A percentile compares a stretch with the other conserved stretches of the same genome.
Conservation (phyloP, 1,140 invertebrate genomes). For the Nephila pilipes region DNA sequence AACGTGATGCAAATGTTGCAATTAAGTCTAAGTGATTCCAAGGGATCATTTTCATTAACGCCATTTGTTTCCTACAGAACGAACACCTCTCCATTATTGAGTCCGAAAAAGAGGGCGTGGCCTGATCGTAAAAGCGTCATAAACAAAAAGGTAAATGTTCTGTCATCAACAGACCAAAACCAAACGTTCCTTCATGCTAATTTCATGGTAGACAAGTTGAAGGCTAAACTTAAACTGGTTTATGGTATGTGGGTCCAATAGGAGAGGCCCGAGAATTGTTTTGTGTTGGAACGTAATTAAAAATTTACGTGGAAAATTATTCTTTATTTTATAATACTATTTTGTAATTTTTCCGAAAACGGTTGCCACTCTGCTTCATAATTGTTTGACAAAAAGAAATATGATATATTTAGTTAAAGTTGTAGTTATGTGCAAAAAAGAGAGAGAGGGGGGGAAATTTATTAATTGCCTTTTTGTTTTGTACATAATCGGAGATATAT, state of each 20-base stretch:
- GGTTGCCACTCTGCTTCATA: too few species aligned
- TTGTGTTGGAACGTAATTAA: too few species aligned
- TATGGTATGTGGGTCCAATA: neutral
- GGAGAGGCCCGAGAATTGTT: too few species aligned
- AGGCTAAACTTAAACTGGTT: neutral
- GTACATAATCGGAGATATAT: too few species aligned
- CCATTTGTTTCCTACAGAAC: neutral
- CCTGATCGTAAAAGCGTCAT: neutral
- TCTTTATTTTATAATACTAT: too few species aligned
- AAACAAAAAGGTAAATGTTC: conserved; percentile 9
- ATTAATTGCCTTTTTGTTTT: too few species aligned
- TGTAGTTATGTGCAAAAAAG: too few species aligned
- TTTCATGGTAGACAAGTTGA: neutral
- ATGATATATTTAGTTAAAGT: too few species aligned
- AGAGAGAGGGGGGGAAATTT: too few species aligned
- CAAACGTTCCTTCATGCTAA: neutral
- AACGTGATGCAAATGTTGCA: neutral
- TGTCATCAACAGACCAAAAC: neutral
- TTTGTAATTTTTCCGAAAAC: too few species aligned
- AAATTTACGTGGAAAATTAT: too few species aligned
- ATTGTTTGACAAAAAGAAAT: too few species aligned
- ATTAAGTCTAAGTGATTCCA: conserved; percentile 16
- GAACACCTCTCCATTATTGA: neutral
- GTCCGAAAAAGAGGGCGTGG: neutral
- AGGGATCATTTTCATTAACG: conserved; percentile 7